Percentiles rank a stretch among this genome's conserved stretches.
phyloP scores from a whole-genome alignment of 2,113 vertebrate genomes.

The Ornithorhynchus anatinus region DNA sequence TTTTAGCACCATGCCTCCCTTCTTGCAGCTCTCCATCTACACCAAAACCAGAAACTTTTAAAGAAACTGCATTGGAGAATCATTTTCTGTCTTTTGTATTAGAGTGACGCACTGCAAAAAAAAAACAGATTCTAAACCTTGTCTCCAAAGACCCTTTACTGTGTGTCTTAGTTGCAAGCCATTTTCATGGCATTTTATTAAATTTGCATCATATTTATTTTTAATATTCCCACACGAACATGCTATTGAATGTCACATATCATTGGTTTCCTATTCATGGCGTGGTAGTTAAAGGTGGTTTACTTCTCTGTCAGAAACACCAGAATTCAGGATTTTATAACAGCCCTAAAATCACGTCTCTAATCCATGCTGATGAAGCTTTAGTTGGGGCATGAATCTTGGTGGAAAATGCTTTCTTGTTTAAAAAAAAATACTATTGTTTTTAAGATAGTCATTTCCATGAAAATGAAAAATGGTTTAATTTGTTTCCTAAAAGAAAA shows the following conservation, averaged over 20 bases:
- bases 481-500: conserved; percentile 64
- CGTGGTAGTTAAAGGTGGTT: conserved; percentile 33
- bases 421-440: conserved; percentile 17
- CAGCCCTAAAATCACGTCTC: conserved; percentile 35
- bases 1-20: neutral
- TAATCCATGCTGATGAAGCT: conserved; percentile 20
- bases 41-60: neutral
- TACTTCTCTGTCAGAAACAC: conserved; percentile 25
- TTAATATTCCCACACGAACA: conserved; percentile 5
- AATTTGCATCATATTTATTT: conserved; percentile 30
- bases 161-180: conserved; percentile 10
- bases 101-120: too few species aligned
- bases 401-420: conserved; percentile 41
- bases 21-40: neutral
- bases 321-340: conserved; percentile 32
- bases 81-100: neutral
- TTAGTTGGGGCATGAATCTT: conserved; percentile 1
- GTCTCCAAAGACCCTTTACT: neutral
- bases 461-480: conserved; percentile 61
- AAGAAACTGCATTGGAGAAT: neutral
- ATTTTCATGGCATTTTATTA: conserved; percentile 12
- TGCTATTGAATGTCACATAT: neutral
- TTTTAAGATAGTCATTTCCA: conserved; percentile 37
- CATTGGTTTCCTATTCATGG: neutral
- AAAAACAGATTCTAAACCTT: too few species aligned